These are phyloP conservation scores for Bubo bubo DNA, from an alignment of 2,113 vertebrate species.

Conservation along the genomic window DNA sequence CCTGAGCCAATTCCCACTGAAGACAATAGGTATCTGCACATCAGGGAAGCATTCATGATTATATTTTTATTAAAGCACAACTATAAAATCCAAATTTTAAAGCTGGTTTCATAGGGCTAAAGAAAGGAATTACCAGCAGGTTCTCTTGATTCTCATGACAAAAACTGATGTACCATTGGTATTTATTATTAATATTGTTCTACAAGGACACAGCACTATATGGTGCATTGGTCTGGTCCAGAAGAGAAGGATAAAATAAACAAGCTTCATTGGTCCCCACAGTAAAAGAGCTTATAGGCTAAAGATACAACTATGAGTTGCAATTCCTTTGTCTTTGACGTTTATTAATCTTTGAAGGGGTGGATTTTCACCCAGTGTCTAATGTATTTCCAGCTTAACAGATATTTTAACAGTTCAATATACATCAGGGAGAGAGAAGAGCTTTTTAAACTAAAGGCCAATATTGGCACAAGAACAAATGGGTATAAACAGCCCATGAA, in stretches of 20 bases:
- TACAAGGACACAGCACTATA: not conserved
- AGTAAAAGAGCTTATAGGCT: conserved; percentile 32
- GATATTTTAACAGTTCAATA: conserved; percentile 55
- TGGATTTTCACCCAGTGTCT: conserved; percentile 49
- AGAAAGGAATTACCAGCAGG: not conserved
- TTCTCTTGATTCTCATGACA: not conserved
- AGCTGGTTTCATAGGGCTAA: not conserved
- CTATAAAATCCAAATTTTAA: not conserved
- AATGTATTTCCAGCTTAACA: conserved; percentile 49
- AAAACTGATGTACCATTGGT: not conserved
- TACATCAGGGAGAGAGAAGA: conserved; percentile 28
- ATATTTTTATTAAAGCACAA: not conserved
- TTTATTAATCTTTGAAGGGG: conserved; percentile 55
- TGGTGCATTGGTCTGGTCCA: not conserved
- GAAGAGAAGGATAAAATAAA: conserved; percentile 9
- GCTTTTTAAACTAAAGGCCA: conserved; percentile 25
- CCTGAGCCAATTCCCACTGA: not conserved
- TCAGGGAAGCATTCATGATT: not conserved
- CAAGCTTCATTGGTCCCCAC: not conserved
- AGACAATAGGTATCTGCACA: not conserved
- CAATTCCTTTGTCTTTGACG: not conserved
- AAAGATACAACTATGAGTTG: conserved; percentile 18
- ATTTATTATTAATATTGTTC: not conserved
- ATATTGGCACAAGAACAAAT: conserved; percentile 52
- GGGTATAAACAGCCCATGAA: conserved; percentile 46